Conservation (phyloP, 2,888 invertebrate genomes). For the Eudemis profundana region DNA sequence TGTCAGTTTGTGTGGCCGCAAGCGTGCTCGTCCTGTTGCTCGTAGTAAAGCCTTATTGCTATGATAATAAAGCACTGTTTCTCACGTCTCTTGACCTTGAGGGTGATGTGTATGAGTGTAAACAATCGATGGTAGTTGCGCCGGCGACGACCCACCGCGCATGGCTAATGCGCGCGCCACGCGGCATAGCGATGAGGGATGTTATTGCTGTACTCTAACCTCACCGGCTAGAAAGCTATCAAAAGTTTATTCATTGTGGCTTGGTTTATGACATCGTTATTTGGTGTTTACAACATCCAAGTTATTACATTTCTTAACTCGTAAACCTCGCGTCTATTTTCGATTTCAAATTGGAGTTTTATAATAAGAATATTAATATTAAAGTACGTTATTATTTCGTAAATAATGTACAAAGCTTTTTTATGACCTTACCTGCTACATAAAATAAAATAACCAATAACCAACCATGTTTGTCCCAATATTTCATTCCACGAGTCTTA, state of each 20-base stretch:
- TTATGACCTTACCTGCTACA: background rate
- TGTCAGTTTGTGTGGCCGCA: constrained; percentile 68
- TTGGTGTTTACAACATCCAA: constrained; percentile 12
- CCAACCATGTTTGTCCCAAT: background rate
- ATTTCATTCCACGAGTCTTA: background rate
- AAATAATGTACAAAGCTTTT: background rate
- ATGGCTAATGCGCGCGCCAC: constrained; percentile 75
- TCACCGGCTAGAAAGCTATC: constrained; percentile 67
- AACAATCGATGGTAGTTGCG: constrained; percentile 75
- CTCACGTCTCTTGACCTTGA: constrained; percentile 60
- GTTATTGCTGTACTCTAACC: constrained; percentile 62
- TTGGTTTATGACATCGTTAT: constrained; percentile 58
- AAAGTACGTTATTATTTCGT: background rate
- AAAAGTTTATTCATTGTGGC: constrained; percentile 61
- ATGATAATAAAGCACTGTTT: constrained; percentile 63
- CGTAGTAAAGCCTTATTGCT: constrained; percentile 54
- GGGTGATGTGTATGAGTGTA: constrained; percentile 65
- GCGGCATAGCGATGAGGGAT: constrained; percentile 76
- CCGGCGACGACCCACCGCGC: constrained; percentile 70
- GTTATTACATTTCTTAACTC: constrained; percentile 5
- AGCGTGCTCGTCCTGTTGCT: constrained; percentile 46
- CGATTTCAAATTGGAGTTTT: background rate
- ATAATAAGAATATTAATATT: background rate
- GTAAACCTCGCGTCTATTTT: background rate
- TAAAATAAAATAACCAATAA: too few relatives aligned